Evolutionary conservation across 2,113 vertebrate species (phyloP).

Genomic region (Petrocephalus microphthalmus): DNA sequence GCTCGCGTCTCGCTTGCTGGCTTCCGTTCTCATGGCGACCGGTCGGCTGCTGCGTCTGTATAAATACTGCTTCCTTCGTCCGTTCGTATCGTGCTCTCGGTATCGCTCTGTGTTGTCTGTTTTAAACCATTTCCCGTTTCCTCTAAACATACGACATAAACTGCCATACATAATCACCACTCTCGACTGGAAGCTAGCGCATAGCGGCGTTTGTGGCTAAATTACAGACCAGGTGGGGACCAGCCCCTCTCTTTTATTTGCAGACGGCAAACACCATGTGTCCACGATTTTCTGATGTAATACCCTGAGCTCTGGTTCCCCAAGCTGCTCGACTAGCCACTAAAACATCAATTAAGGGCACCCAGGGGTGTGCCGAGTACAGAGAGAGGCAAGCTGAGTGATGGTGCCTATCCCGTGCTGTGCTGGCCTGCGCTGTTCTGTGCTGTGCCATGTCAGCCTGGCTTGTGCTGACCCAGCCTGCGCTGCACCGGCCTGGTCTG

Average conservation of each 20-base stretch:
- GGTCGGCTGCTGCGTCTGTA: neutral
- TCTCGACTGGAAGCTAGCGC: neutral
- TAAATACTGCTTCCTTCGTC: neutral
- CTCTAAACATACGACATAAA: neutral
- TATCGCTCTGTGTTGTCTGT: neutral
- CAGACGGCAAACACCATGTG: neutral
- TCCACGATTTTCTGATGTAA: neutral
- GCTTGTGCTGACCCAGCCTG: too few species aligned
- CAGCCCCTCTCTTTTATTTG: neutral
- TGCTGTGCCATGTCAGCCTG: too few species aligned
- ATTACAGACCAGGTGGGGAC: neutral
- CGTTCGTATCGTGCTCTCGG: neutral
- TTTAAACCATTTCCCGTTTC: neutral
- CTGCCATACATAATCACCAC: neutral
- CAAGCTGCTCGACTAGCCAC: neutral
- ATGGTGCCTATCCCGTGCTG: neutral
- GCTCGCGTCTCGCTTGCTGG: too few species aligned
- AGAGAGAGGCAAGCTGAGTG: neutral
- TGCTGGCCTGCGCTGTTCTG: too few species aligned
- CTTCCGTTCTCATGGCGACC: neutral
- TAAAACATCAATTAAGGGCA: slow-evolving; percentile 5
- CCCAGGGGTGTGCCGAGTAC: neutral
- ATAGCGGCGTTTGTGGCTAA: neutral
- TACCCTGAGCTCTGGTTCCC: neutral
- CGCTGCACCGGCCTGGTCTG: neutral